Evolutionary conservation across 2,113 vertebrate genomes (phyloP), one percentile per base, ranked within the genome.

Genomic region (Nannospalax galili): DNA sequence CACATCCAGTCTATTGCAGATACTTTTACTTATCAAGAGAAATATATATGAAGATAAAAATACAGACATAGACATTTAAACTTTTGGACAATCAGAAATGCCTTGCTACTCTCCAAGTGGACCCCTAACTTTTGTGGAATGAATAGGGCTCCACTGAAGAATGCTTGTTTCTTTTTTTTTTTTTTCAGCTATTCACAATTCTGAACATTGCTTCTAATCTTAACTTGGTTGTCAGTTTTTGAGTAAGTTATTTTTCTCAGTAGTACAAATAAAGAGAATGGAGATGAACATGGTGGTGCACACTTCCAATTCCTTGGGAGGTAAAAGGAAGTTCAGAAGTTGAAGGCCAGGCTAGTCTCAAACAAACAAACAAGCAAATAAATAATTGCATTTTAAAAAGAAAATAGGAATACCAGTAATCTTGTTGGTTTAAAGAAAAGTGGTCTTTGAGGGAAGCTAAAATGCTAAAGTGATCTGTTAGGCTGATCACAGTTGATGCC

Each of bases 171-270:
- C 81, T 52, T 52, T 52, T 52, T 37, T 35, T 81, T 64, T 72
- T 35, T 30, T 24, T 93, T 79, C 42, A 48, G 0, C 82, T 8
- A 30, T 15, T 81, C n/a, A 74, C 19, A 80, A 5, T 94, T 89
- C 64, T 90, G 70, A 84, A 37, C 26, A 60, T 77, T 4, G 3
- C 45, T 56, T 82, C 48, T 19, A 69, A 1, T 91, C 70, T 82
- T 86, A 78, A 56, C 3, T 67, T 64, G 69, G 32, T 82, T 89
- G 52, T 92, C 80, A 91, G 67, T 64, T 65, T 86, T 84, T 94
- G 52, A n/a, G 26, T 79, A 79, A 72, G 48, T 80, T 90, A 30
- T 42, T 69, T 86, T 92, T 87, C n/a, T 69, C 26, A 62, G 60
- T 88, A 88, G 86, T 92, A 42, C 60, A 84, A 92, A n/a, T 74